A percentile compares a stretch with the other conserved stretches of the same genome.
These are phyloP conservation scores for Muscina levida DNA, from an alignment of 2,888 invertebrate genomes.

Conservation along the genomic window DNA sequence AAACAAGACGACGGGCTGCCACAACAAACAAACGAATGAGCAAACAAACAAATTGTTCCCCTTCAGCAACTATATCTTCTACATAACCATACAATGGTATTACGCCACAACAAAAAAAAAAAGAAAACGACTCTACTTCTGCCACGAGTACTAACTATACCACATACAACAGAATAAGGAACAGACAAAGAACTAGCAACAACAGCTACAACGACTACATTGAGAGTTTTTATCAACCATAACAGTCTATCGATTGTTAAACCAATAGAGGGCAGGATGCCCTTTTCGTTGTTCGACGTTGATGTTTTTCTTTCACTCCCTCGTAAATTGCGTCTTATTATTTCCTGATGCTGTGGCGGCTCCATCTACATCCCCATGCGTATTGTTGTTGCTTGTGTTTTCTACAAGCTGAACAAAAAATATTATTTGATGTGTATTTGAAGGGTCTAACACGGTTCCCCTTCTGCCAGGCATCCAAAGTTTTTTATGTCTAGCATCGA, in stretches of 20 bases:
- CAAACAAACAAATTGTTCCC: slow-evolving; percentile 37
- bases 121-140: slow-evolving; percentile 1
- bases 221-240: slow-evolving; percentile 51
- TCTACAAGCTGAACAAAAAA: background rate
- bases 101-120: slow-evolving; percentile 5
- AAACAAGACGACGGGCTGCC: slow-evolving; percentile 20
- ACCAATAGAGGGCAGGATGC: slow-evolving; percentile 51
- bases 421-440: slow-evolving; percentile 45
- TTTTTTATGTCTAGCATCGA: slow-evolving; percentile 35
- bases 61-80: slow-evolving; percentile 14
- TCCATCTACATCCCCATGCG: background rate
- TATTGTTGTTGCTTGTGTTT: background rate
- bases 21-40: slow-evolving; percentile 31
- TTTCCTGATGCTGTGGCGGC: slow-evolving; percentile 51
- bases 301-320: slow-evolving; percentile 56
- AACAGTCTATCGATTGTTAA: slow-evolving; percentile 59
- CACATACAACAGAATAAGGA: background rate
- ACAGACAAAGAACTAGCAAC: slow-evolving; percentile 5
- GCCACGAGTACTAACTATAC: background rate
- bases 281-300: slow-evolving; percentile 28
- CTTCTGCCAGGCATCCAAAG: background rate
- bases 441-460: slow-evolving; percentile 47
- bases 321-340: slow-evolving; percentile 64
- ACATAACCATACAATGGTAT: too few species aligned
- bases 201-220: background rate